phyloP scores from a whole-genome alignment of 1,140 invertebrate species.

The Scaptodrosophila lebanonensis region DNA sequence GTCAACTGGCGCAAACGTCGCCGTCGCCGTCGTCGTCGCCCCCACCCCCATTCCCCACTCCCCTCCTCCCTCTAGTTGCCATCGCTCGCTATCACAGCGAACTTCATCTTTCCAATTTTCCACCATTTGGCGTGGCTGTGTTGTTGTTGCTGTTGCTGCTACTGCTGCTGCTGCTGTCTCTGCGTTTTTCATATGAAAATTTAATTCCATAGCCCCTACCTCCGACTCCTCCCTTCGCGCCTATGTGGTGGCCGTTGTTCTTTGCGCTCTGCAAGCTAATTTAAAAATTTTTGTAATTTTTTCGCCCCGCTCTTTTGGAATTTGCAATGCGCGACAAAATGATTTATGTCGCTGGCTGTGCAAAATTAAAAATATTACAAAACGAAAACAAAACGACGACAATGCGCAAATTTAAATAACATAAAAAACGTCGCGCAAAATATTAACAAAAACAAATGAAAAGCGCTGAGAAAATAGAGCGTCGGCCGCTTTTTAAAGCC shows the following conservation, averaged over 20 bases:
- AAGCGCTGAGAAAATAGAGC: slow-evolving; percentile 8
- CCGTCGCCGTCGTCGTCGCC: slow-evolving; percentile 4
- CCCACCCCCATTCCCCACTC: neutral
- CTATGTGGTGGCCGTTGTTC: neutral
- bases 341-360: slow-evolving; percentile 73
- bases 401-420: slow-evolving; percentile 65
- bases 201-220: slow-evolving; percentile 48
- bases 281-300: slow-evolving; percentile 76
- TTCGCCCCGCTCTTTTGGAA: slow-evolving; percentile 71
- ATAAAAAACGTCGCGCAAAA: slow-evolving; percentile 44
- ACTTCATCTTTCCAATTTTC: slow-evolving; percentile 76
- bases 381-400: slow-evolving; percentile 39
- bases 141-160: slow-evolving; percentile 20
- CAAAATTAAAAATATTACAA: slow-evolving; percentile 75
- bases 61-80: slow-evolving; percentile 9
- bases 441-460: slow-evolving; percentile 9
- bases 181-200: slow-evolving; percentile 71
- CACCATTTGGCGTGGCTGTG: slow-evolving; percentile 65
- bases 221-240: slow-evolving; percentile 8
- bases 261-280: slow-evolving; percentile 58
- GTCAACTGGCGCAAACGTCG: slow-evolving; percentile 15
- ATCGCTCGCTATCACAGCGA: slow-evolving; percentile 61
- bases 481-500: slow-evolving; percentile 48
- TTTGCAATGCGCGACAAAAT: slow-evolving; percentile 76
- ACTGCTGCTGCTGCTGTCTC: slow-evolving; percentile 33